A percentile compares a stretch with the other conserved stretches of the same genome.
These are phyloP conservation scores for Phoeniculus purpureus DNA, from an alignment of 2,797 vertebrate species.

Conservation along the genomic window DNA sequence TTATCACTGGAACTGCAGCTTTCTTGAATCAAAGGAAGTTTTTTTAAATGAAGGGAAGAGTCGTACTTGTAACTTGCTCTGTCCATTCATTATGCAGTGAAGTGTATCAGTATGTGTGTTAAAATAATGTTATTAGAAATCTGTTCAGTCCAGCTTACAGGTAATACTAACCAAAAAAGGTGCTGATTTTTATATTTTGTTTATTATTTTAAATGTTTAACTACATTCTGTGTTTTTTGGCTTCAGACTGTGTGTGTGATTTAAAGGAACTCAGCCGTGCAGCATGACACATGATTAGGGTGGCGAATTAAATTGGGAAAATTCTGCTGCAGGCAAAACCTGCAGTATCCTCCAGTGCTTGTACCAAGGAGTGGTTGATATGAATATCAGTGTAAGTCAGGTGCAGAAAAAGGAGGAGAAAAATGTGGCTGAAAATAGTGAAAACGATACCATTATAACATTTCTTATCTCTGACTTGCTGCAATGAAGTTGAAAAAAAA, in stretches of 20 bases:
- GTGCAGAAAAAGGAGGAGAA: background rate
- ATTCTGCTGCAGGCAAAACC: constrained; percentile 44
- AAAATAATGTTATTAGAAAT: background rate
- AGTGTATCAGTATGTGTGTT: background rate
- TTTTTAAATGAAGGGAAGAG: background rate
- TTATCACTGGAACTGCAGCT: background rate
- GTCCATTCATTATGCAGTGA: background rate
- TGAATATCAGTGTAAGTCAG: background rate
- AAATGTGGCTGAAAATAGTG: background rate
- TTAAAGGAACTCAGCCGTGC: constrained; percentile 40
- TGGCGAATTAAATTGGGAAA: constrained; percentile 45
- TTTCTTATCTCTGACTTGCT: constrained; percentile 3
- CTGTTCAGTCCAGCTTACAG: background rate
- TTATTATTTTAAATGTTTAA: background rate
- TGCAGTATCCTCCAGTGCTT: background rate
- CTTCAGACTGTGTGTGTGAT: background rate
- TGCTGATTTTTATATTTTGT: background rate
- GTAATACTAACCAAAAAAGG: background rate
- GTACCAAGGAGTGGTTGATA: background rate
- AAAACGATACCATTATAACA: background rate
- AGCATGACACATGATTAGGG: constrained; percentile 49
- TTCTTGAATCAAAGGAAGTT: background rate
- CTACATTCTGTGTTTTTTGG: background rate
- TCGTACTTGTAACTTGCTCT: background rate
- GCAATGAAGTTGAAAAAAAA: background rate